These are phyloP conservation scores for Philotrypesis tridentata DNA, from an alignment of 1,140 invertebrate species.

Conservation along the genomic window DNA sequence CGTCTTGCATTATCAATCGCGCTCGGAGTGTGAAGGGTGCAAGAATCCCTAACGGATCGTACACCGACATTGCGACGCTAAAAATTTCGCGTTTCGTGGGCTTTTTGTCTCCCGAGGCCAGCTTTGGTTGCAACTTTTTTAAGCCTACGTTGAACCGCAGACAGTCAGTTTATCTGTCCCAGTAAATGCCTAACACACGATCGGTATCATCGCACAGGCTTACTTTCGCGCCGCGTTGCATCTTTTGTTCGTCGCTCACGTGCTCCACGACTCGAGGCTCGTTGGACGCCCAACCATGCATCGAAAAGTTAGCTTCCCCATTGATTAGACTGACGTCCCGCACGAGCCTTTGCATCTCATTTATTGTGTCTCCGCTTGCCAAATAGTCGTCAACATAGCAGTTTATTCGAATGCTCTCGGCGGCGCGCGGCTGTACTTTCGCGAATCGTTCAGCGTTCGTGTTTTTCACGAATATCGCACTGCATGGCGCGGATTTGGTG, in stretches of 20 bases:
- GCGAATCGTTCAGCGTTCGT: not conserved
- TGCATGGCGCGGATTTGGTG: not conserved
- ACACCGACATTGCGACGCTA: not conserved
- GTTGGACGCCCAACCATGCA: not conserved
- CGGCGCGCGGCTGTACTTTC: too few relatives aligned
- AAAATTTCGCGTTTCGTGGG: conserved; percentile 9
- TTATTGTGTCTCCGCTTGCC: too few relatives aligned
- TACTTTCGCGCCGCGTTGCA: too few relatives aligned
- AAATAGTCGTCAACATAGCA: too few relatives aligned
- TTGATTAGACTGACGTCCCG: not conserved
- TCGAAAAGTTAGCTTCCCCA: not conserved
- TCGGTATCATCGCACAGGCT: too few relatives aligned
- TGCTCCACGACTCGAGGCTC: not conserved
- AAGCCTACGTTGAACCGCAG: not conserved
- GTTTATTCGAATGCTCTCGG: too few relatives aligned
- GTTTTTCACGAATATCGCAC: not conserved
- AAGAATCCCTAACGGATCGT: not conserved
- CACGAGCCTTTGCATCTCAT: too few relatives aligned
- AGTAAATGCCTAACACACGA: not conserved
- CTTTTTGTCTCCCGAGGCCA: not conserved
- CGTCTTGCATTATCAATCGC: not conserved
- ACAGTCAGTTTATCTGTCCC: not conserved
- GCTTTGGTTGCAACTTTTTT: not conserved
- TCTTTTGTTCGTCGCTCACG: too few relatives aligned
- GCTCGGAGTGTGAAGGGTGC: not conserved